Conservation (phyloP, 2,113 vertebrate species). For the Lathamus discolor region DNA sequence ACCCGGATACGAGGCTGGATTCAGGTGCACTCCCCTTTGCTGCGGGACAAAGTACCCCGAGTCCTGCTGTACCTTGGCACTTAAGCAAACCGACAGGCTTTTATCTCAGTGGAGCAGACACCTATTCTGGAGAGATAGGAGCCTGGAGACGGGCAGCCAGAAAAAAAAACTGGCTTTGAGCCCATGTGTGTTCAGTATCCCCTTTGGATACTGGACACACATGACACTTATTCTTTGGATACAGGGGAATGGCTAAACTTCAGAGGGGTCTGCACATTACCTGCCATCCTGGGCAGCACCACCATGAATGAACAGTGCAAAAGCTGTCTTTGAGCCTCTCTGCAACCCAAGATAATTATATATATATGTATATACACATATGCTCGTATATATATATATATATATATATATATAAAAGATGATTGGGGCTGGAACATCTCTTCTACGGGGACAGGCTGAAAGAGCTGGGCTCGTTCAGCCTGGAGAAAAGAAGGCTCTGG, state of each 20-base stretch:
- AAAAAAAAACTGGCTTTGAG: background rate
- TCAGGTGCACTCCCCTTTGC: background rate
- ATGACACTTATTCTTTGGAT: accelerated
- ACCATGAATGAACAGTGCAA: background rate
- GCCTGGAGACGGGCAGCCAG: background rate
- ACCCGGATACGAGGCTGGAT: background rate
- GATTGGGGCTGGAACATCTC: background rate
- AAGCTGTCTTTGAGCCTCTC: background rate
- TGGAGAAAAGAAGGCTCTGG: background rate
- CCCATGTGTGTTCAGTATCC: background rate
- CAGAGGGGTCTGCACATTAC: background rate
- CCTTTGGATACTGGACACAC: background rate
- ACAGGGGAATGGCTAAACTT: background rate
- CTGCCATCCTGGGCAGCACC: background rate
- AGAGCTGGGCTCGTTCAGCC: background rate
- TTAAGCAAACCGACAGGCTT: background rate
- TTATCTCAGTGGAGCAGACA: background rate
- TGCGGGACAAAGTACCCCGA: background rate
- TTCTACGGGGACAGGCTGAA: background rate
- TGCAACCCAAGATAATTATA: background rate
- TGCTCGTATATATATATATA: background rate
- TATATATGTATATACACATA: background rate
- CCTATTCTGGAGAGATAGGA: background rate
- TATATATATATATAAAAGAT: background rate
- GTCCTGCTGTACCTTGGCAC: background rate